phyloP scores from a whole-genome alignment of 2,113 vertebrate species.

The Melierax canorus region DNA sequence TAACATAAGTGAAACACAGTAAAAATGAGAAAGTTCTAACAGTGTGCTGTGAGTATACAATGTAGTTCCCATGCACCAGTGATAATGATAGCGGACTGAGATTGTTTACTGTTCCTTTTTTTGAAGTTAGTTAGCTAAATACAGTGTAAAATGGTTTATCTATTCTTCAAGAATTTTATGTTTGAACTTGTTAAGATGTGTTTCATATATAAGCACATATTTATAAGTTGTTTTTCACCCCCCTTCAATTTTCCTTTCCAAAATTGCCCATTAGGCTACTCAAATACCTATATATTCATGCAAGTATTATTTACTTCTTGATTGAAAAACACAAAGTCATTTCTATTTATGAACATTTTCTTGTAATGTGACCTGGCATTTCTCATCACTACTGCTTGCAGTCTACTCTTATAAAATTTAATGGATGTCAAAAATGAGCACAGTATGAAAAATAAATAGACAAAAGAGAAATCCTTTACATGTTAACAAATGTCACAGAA shows the following conservation, averaged over 20 bases:
- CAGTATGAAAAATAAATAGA: constrained; percentile 65
- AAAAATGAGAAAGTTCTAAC: background rate
- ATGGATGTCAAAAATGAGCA: constrained; percentile 69
- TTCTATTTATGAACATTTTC: constrained; percentile 69
- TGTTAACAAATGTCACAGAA: constrained; percentile 44
- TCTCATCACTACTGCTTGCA: constrained; percentile 64
- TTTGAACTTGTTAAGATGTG: background rate
- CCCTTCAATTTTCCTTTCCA: constrained; percentile 31
- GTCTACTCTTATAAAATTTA: constrained; percentile 73
- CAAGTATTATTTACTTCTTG: constrained; percentile 69
- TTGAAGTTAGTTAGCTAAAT: background rate
- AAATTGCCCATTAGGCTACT: constrained; percentile 43
- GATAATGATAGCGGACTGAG: background rate
- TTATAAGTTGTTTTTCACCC: background rate
- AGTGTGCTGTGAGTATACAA: background rate
- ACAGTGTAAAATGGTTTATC: background rate
- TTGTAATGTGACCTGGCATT: constrained; percentile 70
- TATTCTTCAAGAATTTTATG: background rate
- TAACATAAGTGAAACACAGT: background rate
- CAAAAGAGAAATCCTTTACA: constrained; percentile 32
- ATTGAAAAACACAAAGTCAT: constrained; percentile 68
- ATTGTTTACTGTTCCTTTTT: background rate
- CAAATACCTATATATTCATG: constrained; percentile 25
- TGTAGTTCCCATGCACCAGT: background rate
- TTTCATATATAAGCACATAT: background rate